Conservation (phyloP, 2,888 invertebrate species). For the Trissonchulus latispiculum region DNA sequence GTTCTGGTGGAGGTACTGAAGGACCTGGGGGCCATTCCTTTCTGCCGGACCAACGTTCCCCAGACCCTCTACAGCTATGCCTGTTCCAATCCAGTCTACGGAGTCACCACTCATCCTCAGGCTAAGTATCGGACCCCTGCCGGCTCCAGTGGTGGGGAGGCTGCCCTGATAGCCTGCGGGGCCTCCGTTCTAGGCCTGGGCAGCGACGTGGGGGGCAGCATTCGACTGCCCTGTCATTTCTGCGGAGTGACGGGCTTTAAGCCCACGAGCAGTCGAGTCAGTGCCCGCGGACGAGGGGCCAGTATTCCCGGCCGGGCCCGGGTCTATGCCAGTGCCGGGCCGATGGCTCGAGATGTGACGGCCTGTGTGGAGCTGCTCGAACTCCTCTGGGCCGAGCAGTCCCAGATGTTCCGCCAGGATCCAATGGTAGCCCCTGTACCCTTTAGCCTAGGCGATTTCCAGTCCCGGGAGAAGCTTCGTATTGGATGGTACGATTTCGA, state of each 20-base stretch:
- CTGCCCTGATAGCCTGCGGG: constrained; percentile 44
- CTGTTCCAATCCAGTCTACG: constrained; percentile 41
- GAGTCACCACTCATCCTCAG: constrained; percentile 41
- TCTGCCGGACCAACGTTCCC: constrained; percentile 45
- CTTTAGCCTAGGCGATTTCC: too few relatives aligned
- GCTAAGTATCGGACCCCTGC: constrained; percentile 39
- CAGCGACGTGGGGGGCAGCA: constrained; percentile 47
- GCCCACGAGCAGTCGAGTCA: constrained; percentile 20
- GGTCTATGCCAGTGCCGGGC: constrained; percentile 32
- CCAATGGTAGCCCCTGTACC: neutral
- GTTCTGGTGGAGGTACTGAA: too few relatives aligned
- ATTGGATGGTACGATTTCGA: neutral
- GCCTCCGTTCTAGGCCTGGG: constrained; percentile 46
- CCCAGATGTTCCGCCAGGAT: neutral
- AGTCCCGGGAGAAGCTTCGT: neutral
- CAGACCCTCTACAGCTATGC: constrained; percentile 30
- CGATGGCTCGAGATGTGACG: constrained; percentile 41
- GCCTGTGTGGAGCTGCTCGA: neutral
- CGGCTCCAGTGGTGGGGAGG: constrained; percentile 47
- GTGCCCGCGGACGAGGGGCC: constrained; percentile 8
- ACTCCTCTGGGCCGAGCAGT: neutral
- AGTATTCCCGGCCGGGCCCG: constrained; percentile 20
- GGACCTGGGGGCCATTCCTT: constrained; percentile 46
- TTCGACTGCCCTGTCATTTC: constrained; percentile 46
- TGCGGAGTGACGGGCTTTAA: constrained; percentile 43